Evolutionary conservation across 2,113 vertebrate genomes (phyloP).

Genomic region (Chionodraco myersi): DNA sequence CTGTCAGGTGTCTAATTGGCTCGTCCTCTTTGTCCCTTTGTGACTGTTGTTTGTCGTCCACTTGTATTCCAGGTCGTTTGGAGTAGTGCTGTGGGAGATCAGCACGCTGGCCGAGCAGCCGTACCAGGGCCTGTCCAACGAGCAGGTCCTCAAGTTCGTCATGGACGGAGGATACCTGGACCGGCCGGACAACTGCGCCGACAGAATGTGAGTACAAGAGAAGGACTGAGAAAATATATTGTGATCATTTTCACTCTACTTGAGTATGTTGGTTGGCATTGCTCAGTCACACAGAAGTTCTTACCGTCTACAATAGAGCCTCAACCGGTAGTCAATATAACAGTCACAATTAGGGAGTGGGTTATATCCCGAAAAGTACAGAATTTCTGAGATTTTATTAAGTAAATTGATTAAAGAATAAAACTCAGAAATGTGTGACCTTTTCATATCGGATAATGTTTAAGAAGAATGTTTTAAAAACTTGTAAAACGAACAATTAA

Average conservation of each 20-base stretch:
- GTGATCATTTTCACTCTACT: neutral
- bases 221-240: neutral
- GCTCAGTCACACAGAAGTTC: neutral
- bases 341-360: too few species aligned
- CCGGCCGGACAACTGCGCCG: conserved; percentile 92
- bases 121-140: conserved; percentile 96
- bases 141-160: conserved; percentile 97
- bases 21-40: conserved; percentile 39
- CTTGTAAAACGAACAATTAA: neutral
- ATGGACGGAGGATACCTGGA: conserved; percentile 97
- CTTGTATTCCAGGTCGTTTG: conserved; percentile 89
- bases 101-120: conserved; percentile 96
- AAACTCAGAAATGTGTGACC: too few species aligned
- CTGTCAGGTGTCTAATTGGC: conserved; percentile 42
- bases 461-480: too few species aligned
- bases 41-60: neutral
- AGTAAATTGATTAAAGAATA: too few species aligned
- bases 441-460: too few species aligned
- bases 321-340: neutral
- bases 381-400: too few species aligned
- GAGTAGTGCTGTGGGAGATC: conserved; percentile 98
- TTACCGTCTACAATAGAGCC: neutral
- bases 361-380: too few species aligned
- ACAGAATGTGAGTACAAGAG: conserved; percentile 90
- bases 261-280: neutral